A percentile compares a stretch with the other conserved stretches of the same genome.
Evolutionary conservation across 2,797 vertebrate genomes (phyloP).

Genomic region (Xiphophorus birchmanni): DNA sequence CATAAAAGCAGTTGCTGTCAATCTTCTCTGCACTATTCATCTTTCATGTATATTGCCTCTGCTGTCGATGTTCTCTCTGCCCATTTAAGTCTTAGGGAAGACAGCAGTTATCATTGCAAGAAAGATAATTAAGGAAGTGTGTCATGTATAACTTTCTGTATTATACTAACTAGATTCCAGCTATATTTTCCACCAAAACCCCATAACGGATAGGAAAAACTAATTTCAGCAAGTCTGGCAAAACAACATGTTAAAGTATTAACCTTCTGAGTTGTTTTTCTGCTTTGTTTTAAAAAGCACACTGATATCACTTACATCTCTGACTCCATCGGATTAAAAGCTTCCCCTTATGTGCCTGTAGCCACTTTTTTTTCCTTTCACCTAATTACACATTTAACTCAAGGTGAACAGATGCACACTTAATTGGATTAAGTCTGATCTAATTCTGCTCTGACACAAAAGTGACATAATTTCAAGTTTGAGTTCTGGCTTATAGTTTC

Average conservation of each 20-base stretch:
- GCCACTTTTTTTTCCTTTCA: background rate
- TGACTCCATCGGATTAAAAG: constrained; percentile 1
- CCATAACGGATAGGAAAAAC: background rate
- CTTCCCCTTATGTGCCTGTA: constrained; percentile 4
- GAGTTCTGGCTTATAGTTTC: constrained; percentile 9
- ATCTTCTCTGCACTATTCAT: background rate
- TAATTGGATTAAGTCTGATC: constrained; percentile 3
- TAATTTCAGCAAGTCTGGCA: background rate
- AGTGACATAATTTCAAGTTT: background rate
- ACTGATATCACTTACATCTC: background rate
- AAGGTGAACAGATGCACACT: background rate
- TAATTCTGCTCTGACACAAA: constrained; percentile 1
- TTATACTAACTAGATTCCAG: background rate
- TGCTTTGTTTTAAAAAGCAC: background rate
- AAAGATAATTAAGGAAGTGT: background rate
- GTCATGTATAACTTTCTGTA: background rate
- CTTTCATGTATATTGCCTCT: background rate
- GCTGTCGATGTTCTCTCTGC: background rate
- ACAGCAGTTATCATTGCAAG: background rate
- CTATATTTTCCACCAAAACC: background rate
- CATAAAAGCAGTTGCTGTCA: background rate
- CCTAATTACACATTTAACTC: constrained; percentile 4
- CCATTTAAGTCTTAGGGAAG: background rate
- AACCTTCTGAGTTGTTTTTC: background rate
- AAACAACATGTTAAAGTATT: background rate